Evolutionary conservation across 1,140 invertebrate genomes (phyloP).

Genomic region (Rhopalosiphum padi): DNA sequence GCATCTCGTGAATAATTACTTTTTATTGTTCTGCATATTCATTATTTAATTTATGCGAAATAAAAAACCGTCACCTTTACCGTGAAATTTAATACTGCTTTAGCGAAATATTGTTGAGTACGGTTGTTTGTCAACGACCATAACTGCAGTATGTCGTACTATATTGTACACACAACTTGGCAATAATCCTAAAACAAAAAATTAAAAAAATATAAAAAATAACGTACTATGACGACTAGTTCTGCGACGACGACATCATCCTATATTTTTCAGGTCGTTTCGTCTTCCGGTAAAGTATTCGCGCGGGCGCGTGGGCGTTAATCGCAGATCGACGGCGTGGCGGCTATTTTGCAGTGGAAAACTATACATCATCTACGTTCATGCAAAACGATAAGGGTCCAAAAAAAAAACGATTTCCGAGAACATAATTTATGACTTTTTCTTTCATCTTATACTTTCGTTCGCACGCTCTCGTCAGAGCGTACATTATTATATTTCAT

Average conservation of each 20-base stretch:
- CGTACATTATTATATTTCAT: not conserved
- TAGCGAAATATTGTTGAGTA: not conserved
- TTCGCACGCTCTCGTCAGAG: too few relatives aligned
- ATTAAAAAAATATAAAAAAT: not conserved
- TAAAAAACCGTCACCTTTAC: not conserved
- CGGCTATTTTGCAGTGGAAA: not conserved
- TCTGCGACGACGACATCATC: not conserved
- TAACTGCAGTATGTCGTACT: not conserved
- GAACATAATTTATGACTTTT: not conserved
- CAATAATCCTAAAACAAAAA: not conserved
- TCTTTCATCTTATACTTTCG: not conserved
- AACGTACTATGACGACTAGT: not conserved
- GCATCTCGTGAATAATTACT: not conserved
- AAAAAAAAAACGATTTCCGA: not conserved
- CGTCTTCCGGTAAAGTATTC: not conserved
- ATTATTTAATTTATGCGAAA: not conserved
- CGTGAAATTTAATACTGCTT: slow-evolving; percentile 12
- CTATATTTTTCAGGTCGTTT: not conserved
- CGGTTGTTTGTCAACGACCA: not conserved
- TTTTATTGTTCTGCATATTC: slow-evolving; percentile 13
- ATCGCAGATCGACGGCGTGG: not conserved
- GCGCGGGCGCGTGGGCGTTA: not conserved
- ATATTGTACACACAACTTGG: not conserved
- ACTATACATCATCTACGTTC: not conserved
- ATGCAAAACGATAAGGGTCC: not conserved